A percentile compares a stretch with the other conserved stretches of the same genome.
These are phyloP conservation scores for Pantelozetes paolii DNA, from an alignment of 2,888 invertebrate genomes.

Conservation along the genomic window DNA sequence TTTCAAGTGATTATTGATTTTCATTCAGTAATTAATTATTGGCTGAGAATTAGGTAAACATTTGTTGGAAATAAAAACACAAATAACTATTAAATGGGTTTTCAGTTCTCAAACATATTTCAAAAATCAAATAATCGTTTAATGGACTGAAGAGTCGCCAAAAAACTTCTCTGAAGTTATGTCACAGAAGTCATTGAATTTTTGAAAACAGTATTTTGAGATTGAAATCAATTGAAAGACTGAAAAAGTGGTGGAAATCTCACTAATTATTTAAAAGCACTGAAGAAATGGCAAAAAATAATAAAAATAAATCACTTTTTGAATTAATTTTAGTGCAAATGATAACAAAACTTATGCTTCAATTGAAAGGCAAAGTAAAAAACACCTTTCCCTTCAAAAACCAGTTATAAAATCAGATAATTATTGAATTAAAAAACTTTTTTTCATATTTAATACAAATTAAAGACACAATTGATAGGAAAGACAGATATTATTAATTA, in stretches of 20 bases:
- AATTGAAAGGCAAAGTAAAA: not conserved
- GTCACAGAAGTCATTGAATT: too few species aligned
- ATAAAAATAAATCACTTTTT: conserved; percentile 13
- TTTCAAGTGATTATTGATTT: not conserved
- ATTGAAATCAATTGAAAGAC: not conserved
- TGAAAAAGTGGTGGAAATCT: not conserved
- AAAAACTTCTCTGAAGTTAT: too few species aligned
- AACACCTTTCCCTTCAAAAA: not conserved
- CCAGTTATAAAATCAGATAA: not conserved
- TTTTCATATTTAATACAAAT: not conserved
- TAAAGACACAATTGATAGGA: conserved; percentile 11
- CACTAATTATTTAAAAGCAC: not conserved
- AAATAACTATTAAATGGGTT: too few species aligned
- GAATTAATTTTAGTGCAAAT: not conserved
- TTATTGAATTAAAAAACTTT: not conserved
- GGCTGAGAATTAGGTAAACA: not conserved
- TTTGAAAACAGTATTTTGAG: too few species aligned
- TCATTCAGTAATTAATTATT: not conserved
- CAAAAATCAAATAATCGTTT: too few species aligned
- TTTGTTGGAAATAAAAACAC: not conserved
- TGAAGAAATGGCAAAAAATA: not conserved
- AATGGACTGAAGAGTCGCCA: too few species aligned
- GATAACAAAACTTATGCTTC: not conserved
- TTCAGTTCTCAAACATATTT: too few species aligned
- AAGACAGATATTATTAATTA: too few species aligned